Evolutionary conservation across 2,888 invertebrate genomes (phyloP), one percentile per base, ranked within the genome.

Genomic region (Philereme transversata): DNA sequence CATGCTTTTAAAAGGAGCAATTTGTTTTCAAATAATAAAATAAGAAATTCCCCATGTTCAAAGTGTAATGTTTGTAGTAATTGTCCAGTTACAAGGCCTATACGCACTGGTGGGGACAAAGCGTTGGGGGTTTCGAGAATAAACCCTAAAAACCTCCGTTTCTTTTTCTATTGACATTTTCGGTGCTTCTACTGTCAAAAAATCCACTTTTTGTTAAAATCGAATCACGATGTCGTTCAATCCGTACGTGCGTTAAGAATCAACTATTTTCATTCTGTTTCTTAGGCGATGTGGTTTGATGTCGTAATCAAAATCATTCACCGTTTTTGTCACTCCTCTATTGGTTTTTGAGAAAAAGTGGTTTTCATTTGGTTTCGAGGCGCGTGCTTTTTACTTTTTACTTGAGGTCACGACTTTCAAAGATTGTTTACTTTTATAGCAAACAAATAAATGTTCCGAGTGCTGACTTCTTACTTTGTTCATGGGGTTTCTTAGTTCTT

Each of bases 161-260:
- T 22, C 22, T 22, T 22, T 22, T 22, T 3, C 22, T 22, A 22
- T 22, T 22, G 22, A 22, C 22, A 22, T 52, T 52, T 46, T 46
- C 47, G 11, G 49, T 41, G 45, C 50, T 55, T 36, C 48, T 52
- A 54, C 60, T 54, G 63, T 68, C 64, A 51, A 69, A 74, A 75
- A 70, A 73, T 76, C 73, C 73, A 76, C 72, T 78, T 83, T 83
- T 84, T 81, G 72, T 75, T 72, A 54, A 60, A 57, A 57, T 64
- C 41, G 56, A 74, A 76, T 82, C 84, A 85, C 84, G 84, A 84
- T 75, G 69, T 82, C 77, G 72, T 80, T 81, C 79, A 74, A 69
- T 65, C 74, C 71, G 84, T 84, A 86, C 86, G 86, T 86, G 86
- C 86, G 84, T 86, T 73, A 64, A 82, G 72, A 85, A 82, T 82